Percentiles rank a stretch among this genome's conserved stretches.
Evolutionary conservation across 2,113 vertebrate species (phyloP).

Genomic region (Talpa occidentalis): DNA sequence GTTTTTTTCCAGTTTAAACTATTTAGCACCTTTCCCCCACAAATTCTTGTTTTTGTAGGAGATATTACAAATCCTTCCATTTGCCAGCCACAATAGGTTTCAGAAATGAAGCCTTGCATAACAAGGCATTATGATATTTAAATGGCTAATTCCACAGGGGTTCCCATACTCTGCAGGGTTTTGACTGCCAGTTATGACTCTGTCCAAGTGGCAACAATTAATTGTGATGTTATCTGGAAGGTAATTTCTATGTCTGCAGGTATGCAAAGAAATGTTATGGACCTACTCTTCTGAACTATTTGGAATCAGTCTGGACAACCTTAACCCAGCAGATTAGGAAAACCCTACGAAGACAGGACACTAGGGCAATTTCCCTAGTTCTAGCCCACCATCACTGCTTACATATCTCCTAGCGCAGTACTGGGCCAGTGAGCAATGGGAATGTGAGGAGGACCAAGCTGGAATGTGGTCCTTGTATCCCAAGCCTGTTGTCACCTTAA

Average conservation of each 20-base stretch:
- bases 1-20: background rate
- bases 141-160: background rate
- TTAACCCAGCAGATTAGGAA: background rate
- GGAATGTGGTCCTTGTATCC: background rate
- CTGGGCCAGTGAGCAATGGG: background rate
- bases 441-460: background rate
- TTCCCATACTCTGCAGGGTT: background rate
- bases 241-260: background rate
- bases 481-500: background rate
- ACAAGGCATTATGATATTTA: background rate
- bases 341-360: background rate
- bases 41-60: constrained; percentile 3
- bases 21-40: background rate
- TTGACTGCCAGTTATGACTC: background rate
- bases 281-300: background rate
- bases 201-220: background rate
- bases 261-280: background rate
- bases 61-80: background rate
- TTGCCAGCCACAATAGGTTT: background rate
- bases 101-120: background rate
- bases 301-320: background rate
- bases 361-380: background rate
- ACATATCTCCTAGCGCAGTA: background rate
- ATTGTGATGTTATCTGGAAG: background rate
- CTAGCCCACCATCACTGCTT: background rate